Evolutionary conservation across 2,797 vertebrate genomes (phyloP).

Genomic region (Phrynocephalus guinanensis): DNA sequence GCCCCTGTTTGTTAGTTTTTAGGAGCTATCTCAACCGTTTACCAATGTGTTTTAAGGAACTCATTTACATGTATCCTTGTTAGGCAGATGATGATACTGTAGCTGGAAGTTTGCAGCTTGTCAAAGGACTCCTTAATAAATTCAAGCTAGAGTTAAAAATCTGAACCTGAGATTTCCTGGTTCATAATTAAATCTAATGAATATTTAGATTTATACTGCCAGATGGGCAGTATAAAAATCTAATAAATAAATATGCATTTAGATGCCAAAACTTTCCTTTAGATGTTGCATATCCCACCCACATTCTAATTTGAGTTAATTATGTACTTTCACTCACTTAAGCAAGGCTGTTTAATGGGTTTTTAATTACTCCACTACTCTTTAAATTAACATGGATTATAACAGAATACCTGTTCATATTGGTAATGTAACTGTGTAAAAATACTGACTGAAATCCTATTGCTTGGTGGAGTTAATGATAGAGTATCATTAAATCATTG

Average conservation of each 20-base stretch:
- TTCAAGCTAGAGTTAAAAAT: no score
- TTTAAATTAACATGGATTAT: neutral
- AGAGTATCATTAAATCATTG: no score
- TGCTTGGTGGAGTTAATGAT: no score
- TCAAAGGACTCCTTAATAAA: neutral
- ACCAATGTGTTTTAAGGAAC: neutral
- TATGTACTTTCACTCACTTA: neutral
- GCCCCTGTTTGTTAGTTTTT: no score
- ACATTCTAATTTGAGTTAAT: neutral
- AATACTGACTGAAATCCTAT: no score
- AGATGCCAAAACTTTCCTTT: no score
- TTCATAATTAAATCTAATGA: neutral
- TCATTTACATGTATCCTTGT: neutral
- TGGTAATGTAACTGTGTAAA: neutral
- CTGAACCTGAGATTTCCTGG: neutral
- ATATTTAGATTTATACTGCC: no score
- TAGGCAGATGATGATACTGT: neutral
- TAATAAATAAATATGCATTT: no score
- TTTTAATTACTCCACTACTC: neutral
- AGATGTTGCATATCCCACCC: neutral
- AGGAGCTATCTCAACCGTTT: neutral
- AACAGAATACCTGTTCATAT: neutral
- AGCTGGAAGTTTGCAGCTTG: no score
- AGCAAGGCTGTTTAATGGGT: neutral
- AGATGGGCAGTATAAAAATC: no score